phyloP scores from a whole-genome alignment of 2,888 invertebrate genomes.

The Drosophila fulvimacula region DNA sequence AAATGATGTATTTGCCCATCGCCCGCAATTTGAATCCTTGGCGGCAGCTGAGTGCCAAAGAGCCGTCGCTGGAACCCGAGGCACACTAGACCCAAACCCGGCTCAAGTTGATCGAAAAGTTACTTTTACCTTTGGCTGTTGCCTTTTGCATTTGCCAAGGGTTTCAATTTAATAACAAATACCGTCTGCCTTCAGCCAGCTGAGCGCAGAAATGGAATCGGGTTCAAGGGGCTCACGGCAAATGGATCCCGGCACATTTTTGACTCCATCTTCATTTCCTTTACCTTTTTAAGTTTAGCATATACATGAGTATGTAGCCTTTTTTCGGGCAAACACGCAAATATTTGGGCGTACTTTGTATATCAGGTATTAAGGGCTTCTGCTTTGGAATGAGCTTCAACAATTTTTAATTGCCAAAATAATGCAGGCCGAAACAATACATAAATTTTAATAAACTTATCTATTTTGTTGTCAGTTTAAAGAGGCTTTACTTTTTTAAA shows the following conservation, averaged over 20 bases:
- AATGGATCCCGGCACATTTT: conserved; percentile 31
- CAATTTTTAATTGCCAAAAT: neutral
- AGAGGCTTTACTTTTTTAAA: too few relatives aligned
- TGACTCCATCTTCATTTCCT: conserved; percentile 14
- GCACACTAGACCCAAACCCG: conserved; percentile 43
- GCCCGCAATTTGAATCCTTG: conserved; percentile 40
- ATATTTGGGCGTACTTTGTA: neutral
- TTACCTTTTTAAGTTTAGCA: conserved; percentile 15
- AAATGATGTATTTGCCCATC: conserved; percentile 56
- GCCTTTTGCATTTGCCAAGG: conserved; percentile 49
- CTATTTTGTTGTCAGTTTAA: neutral
- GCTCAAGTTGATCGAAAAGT: conserved; percentile 78
- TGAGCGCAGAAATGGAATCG: conserved; percentile 30
- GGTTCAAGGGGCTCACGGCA: conserved; percentile 2
- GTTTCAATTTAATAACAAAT: conserved; percentile 62
- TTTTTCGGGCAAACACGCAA: neutral
- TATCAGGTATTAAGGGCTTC: neutral
- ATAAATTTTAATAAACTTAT: neutral
- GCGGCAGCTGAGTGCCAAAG: conserved; percentile 38
- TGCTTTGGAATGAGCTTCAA: too few relatives aligned
- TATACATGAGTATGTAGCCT: neutral
- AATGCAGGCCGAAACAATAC: neutral
- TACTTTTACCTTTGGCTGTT: conserved; percentile 56
- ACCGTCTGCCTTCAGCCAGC: conserved; percentile 33
- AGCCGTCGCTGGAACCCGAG: neutral